Base-by-base conservation (phyloP, 2,888 invertebrate genomes). In the Epinotia brunnichana region DNA sequence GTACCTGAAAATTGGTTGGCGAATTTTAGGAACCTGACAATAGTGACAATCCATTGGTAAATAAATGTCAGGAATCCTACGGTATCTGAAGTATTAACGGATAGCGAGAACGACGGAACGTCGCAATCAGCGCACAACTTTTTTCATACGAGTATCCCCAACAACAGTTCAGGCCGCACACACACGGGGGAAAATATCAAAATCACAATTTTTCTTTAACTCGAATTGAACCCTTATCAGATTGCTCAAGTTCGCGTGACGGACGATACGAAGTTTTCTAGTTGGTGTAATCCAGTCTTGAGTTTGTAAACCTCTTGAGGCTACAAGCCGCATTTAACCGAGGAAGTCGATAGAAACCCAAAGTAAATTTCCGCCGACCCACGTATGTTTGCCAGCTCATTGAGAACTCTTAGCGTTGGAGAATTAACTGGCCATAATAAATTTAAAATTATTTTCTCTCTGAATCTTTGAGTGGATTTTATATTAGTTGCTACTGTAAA, bases 241-340 rank as follows among this genome's bases (percentile, higher is more conserved):
- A 72, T 72, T 67, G 54, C 67, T 61, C 48, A 67, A 72, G 67
- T 72, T 70, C 67, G 5, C 56, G 67, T 72, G 72, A 72, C 67
- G 67, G 71, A 71, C 66, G 71, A 72, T 67, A 67, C 72, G 72
- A 67, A 72, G 67, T 72, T 72, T 72, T 72, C 67, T 72, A 67
- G 67, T 72, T 62, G 67, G 61, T 56, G 72, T 72, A 72, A 72
- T 72, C 67, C 72, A 72, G 67, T 67, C 72, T 72, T 72, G 67
- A 72, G 67, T 72, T 67, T 48, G 67, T 71, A 62, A 72, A 61
- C 67, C 72, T 72, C 72, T 61, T 21, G 72, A 67, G 72, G 72
- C 72, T 72, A 61, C 66, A 71, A 59, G 67, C 67, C 71, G 56
- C 71, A 67, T 66, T 66, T 71, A 66, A 63, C 59, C 53, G 61